Evolutionary conservation across 1,140 invertebrate species (phyloP).

Genomic region (Cryptotermes secundus): DNA sequence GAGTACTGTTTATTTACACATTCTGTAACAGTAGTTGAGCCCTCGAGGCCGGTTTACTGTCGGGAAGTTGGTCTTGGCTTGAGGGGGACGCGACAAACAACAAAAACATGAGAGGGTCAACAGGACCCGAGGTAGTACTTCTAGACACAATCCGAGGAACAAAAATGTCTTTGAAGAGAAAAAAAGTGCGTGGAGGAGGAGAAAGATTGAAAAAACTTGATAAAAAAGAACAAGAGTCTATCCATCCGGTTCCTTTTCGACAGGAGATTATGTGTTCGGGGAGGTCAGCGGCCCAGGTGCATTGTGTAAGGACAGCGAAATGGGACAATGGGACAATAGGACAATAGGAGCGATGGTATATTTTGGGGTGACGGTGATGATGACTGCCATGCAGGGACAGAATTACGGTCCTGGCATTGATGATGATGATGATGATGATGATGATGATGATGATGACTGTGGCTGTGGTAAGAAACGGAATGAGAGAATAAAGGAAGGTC

Average conservation of each 20-base stretch:
- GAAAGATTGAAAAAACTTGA: slow-evolving; percentile 13
- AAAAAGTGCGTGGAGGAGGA: not conserved
- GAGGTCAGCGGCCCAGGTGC: not conserved
- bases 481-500: too few relatives aligned
- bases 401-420: not conserved
- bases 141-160: not conserved
- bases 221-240: not conserved
- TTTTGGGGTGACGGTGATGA: not conserved
- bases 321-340: not conserved
- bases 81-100: not conserved
- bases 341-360: not conserved
- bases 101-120: not conserved
- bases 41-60: not conserved
- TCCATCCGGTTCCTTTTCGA: not conserved
- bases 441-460: not conserved
- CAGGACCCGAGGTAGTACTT: not conserved
- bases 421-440: not conserved
- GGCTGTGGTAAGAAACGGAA: not conserved
- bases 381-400: not conserved
- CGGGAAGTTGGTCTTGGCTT: not conserved
- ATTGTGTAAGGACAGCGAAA: not conserved
- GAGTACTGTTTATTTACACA: not conserved
- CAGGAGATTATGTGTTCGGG: not conserved
- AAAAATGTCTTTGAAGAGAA: not conserved
- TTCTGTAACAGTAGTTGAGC: not conserved